A percentile compares a stretch with the other conserved stretches of the same genome.
phyloP scores from a whole-genome alignment of 2,797 vertebrate genomes.

The Cossypha niveicapilla region DNA sequence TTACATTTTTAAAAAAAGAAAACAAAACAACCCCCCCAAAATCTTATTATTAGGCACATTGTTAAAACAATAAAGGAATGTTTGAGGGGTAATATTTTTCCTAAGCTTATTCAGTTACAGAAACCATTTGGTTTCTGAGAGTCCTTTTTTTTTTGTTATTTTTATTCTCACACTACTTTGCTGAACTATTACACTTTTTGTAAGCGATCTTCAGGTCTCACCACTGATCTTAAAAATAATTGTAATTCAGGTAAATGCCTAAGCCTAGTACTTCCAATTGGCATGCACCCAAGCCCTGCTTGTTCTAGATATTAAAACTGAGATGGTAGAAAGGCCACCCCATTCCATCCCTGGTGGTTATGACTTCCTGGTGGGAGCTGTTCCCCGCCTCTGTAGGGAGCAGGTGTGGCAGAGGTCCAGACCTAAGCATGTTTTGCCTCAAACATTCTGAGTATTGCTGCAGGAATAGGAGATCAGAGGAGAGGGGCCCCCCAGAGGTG shows the following conservation, averaged over 20 bases:
- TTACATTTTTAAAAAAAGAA: no score
- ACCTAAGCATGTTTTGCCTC: neutral
- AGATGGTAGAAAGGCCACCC: neutral
- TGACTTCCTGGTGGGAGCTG: fast-evolving
- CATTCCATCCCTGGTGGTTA: neutral
- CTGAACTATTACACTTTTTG: neutral
- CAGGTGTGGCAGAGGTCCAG: fast-evolving
- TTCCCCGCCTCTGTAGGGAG: neutral
- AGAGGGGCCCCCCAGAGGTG: neutral
- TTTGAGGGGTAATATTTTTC: neutral
- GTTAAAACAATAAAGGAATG: neutral
- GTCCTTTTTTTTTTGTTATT: neutral
- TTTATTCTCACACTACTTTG: neutral
- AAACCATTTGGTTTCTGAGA: neutral
- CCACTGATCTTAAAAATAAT: neutral
- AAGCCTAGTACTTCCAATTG: neutral
- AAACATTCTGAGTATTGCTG: neutral
- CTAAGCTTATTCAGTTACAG: neutral
- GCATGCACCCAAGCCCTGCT: neutral
- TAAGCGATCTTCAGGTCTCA: neutral
- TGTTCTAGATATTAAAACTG: neutral
- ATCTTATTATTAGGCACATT: neutral
- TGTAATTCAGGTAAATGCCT: neutral
- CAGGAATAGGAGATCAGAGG: neutral
- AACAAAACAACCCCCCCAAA: neutral